A percentile compares a stretch with the other conserved stretches of the same genome.
phyloP scores from a whole-genome alignment of 2,113 vertebrate species.

The Nycticryphes semicollaris region DNA sequence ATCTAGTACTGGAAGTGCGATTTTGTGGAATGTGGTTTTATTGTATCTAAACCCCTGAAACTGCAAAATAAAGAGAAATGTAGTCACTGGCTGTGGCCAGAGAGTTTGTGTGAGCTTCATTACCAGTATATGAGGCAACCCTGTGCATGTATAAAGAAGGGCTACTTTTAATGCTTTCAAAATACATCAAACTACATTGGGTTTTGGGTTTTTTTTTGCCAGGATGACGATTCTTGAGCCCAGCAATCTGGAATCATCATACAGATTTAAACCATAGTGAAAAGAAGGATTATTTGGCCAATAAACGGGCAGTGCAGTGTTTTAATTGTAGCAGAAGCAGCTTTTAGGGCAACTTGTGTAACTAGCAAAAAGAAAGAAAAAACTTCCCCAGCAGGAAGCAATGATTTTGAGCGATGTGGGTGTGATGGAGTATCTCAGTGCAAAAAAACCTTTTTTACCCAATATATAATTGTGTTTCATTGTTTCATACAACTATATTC shows the following conservation, averaged over 20 bases:
- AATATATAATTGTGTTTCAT: background rate
- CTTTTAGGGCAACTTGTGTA: background rate
- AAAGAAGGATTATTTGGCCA: background rate
- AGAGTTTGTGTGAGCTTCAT: background rate
- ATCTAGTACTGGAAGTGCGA: background rate
- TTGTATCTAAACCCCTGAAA: slow-evolving; percentile 34
- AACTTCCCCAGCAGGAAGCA: background rate
- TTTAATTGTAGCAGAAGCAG: background rate
- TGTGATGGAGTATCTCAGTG: background rate
- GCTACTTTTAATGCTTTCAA: background rate
- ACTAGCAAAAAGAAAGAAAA: background rate
- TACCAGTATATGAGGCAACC: accelerated
- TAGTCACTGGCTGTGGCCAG: background rate
- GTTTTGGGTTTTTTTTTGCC: background rate
- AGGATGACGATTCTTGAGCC: background rate
- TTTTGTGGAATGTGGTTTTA: slow-evolving; percentile 15
- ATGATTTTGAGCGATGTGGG: background rate
- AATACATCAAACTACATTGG: background rate
- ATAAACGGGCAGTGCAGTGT: background rate
- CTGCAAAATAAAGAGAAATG: slow-evolving; percentile 61
- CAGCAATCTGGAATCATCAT: background rate
- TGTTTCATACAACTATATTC: background rate
- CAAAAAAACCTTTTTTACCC: background rate
- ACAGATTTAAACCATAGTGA: background rate
- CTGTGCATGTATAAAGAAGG: accelerated